Base-by-base conservation (phyloP, 23 tunicate genomes). In the Halocynthia aurantium region DNA sequence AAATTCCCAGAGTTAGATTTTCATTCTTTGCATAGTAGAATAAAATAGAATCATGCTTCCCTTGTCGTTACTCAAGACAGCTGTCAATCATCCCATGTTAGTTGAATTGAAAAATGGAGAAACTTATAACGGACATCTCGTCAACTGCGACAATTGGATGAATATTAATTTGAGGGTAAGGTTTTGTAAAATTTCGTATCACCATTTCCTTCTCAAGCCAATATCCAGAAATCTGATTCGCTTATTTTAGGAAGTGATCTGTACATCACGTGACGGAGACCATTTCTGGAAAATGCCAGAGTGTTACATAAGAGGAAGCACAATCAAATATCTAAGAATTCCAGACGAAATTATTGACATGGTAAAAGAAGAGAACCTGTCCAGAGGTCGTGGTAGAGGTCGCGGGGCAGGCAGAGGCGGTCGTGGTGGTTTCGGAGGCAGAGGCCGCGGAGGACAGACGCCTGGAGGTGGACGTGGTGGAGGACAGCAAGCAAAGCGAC, bases 241-340 rank as follows among this genome's bases (percentile, higher is more conserved):
- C 2, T 65, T 49, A 10, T 65, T 65, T 13, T 15, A 80, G 83
- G 99, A 94, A 77, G 99, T 94, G 8, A 94, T 94, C 55, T 94
- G 99, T 79, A 94, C 99, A 21, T 94, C 99, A 60, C 83, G 80
- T 11, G 99, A 94, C 84, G 99, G 99, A 20, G 99, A 94, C 70
- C 99, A 88, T 78, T 94, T 94, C 69, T 94, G 99, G 99, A 94
- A 84, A 63, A 88, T 94, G 99, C 90, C 94, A 5, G 99, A 94
- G 57, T 94, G 99, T 56, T 94, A 94, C 85, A 88, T 94, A 52
- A 66, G 99, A 40, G 99, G 99, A 50, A 88, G 95, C 76, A 94
- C 99, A 2, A 94, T 94, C 55, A 94, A 94, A 60, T 94, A 94
- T 70, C 84, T 94, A 8, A 67, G 99, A 71, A 94, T 94, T 61